Evolutionary conservation across 2,797 vertebrate species (phyloP), one percentile per base, ranked within the genome.

Genomic region (Epinephelus awoara): DNA sequence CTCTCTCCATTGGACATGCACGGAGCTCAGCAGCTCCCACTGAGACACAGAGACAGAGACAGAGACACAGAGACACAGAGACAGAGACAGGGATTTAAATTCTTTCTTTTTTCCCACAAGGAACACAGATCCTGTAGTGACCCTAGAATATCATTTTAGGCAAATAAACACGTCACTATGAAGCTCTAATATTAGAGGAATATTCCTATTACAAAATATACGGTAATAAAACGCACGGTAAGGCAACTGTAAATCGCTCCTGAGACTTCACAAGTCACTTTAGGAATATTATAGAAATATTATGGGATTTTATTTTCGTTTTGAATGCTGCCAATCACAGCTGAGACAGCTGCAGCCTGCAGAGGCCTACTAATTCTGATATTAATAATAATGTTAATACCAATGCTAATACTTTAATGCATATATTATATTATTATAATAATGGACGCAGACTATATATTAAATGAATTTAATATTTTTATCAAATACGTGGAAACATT

Each of bases 1-100:
- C 67, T 92, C 67, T 8, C 65, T 88, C 91, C 94, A 95, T 94
- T 95, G 91, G 67, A 84, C 84, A 65, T 13, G 75, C 75, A 52
- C 70, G 46, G 67, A 80, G 55, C 75, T 15, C 78, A 79, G 70
- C 67, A 88, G 91, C 77, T 90, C 79, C 92, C 42, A 62, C 58
- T 23, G 18, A 49, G 12, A 40, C 29, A 34, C 29, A 34, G 1
- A 27, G 2, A 29, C 29, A 29, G 7, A 40, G 1, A 40, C 8
- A 40, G 38, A 27, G 27, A 27, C 27, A 23, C 23, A 23, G 1
- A 23, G 27, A 27, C 27, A 27, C 27, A 34, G 5, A 29, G 5
- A 34, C 29, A 34, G 8, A 40, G 38, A 40, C 8, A 40, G 38
- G 8, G 0, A 2, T 51, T 74, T 42, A 1, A 8, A 19, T 13